Conservation (phyloP, 2,113 vertebrate genomes). For the Rhipidura dahli region DNA sequence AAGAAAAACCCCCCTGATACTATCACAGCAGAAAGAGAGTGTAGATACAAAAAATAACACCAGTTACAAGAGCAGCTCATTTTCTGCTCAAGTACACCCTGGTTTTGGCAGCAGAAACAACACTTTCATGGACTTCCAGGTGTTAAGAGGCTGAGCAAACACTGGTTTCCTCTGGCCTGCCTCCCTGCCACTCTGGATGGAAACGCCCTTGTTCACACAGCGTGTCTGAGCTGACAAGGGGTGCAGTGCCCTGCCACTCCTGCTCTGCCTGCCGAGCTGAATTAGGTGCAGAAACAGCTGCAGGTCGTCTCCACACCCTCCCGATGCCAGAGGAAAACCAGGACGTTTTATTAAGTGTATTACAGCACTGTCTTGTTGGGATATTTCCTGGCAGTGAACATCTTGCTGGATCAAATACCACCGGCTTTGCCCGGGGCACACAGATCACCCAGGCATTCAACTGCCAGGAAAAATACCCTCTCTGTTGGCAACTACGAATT, state of each 20-base stretch:
- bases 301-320: not conserved
- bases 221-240: fast-evolving
- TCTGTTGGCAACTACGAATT: not conserved
- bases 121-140: not conserved
- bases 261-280: fast-evolving
- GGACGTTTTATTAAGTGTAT: not conserved
- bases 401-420: constrained; percentile 19
- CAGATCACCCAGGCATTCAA: not conserved
- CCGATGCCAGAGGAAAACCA: not conserved
- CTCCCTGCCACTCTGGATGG: not conserved
- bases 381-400: constrained; percentile 29
- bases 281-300: not conserved
- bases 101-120: not conserved
- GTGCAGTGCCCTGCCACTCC: not conserved
- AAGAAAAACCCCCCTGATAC: not conserved
- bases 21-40: not conserved
- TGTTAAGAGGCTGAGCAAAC: not conserved
- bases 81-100: not conserved
- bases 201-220: fast-evolving
- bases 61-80: not conserved
- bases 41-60: not conserved
- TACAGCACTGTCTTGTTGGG: not conserved
- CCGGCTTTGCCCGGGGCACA: constrained; percentile 11
- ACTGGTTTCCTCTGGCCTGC: not conserved
- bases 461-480: constrained; percentile 27